Evolutionary conservation across 2,888 invertebrate species (phyloP).

Genomic region (Ichneumon xanthorius): DNA sequence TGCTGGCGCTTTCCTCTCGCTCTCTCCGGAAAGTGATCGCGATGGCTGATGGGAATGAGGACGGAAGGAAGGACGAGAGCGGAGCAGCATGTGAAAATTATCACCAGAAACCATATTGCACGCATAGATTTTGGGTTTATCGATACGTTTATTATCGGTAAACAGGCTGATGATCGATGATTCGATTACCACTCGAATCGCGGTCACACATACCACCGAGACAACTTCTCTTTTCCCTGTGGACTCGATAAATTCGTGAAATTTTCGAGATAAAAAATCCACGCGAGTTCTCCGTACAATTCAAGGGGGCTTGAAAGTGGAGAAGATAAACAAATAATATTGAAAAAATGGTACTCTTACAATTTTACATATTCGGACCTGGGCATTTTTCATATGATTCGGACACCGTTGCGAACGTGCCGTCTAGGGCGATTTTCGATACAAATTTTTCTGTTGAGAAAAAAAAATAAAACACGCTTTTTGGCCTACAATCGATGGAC

Average conservation of each 20-base stretch:
- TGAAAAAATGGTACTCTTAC: too few species aligned
- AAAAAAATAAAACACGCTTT: too few species aligned
- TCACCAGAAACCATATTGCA: constrained; percentile 32
- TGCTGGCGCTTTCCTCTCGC: constrained; percentile 47
- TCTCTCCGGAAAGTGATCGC: constrained; percentile 50
- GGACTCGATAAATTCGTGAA: background rate
- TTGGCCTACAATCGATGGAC: background rate
- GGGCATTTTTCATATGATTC: too few species aligned
- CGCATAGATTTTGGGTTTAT: constrained; percentile 34
- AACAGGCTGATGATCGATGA: constrained; percentile 49
- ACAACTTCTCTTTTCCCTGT: background rate
- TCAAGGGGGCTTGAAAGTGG: too few species aligned
- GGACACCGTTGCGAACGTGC: too few species aligned
- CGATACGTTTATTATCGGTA: constrained; percentile 48
- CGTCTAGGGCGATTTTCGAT: too few species aligned
- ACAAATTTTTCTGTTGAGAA: too few species aligned
- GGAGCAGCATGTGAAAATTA: constrained; percentile 51
- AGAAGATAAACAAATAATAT: too few species aligned
- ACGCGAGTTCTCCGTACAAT: too few species aligned
- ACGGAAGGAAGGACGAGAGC: constrained; percentile 33
- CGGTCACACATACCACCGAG: constrained; percentile 6
- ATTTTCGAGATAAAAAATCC: too few species aligned
- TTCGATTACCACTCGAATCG: constrained; percentile 31
- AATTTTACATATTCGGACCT: too few species aligned
- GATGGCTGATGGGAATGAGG: constrained; percentile 35